A percentile compares a stretch with the other conserved stretches of the same genome.
phyloP scores from a whole-genome alignment of 2,113 vertebrate genomes.

The Copsychus sechellarum region DNA sequence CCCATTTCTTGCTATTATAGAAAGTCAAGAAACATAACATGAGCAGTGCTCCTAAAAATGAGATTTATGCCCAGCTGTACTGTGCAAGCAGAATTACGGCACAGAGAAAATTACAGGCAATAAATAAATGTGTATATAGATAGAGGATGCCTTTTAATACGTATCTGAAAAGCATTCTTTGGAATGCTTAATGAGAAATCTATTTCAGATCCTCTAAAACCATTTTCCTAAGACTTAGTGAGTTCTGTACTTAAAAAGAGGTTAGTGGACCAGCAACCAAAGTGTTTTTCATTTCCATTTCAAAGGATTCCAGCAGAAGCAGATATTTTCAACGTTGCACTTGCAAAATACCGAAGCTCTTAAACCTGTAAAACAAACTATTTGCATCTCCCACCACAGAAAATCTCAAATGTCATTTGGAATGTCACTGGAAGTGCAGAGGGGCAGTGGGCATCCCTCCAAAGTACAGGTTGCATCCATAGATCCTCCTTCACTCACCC shows the following conservation, averaged over 20 bases:
- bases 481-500: neutral
- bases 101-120: conserved; percentile 49
- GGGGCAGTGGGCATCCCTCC: neutral
- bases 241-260: neutral
- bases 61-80: conserved; percentile 39
- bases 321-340: neutral
- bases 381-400: rapidly evolving
- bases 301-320: conserved; percentile 18
- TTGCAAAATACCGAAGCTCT: neutral
- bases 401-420: neutral
- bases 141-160: conserved; percentile 13
- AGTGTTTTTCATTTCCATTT: conserved; percentile 9
- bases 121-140: conserved; percentile 23
- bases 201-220: conserved; percentile 15
- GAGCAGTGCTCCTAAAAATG: conserved; percentile 37
- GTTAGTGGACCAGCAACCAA: neutral
- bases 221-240: neutral
- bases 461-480: neutral
- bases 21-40: conserved; percentile 34
- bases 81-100: conserved; percentile 16
- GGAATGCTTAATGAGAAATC: conserved; percentile 38
- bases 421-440: neutral
- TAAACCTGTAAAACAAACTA: neutral
- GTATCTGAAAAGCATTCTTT: conserved; percentile 30
- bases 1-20: conserved; percentile 14